Evolutionary conservation across 2,113 vertebrate species (phyloP).

Genomic region (Hepsetus odoe): DNA sequence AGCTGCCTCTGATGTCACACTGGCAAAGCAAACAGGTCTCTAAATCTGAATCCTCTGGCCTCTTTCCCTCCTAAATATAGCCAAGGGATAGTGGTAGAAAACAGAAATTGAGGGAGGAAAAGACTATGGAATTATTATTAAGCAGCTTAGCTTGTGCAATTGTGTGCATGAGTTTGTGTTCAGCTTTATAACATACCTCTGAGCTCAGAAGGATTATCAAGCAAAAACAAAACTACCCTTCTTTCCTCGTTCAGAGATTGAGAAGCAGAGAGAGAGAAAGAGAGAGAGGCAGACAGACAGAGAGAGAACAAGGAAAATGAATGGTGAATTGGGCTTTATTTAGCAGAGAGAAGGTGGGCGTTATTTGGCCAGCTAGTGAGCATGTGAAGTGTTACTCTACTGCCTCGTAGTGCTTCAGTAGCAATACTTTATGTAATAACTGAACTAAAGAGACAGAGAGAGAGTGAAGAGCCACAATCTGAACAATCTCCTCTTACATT

Average conservation of each 20-base stretch:
- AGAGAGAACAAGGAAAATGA: background rate
- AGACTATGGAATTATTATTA: conserved; percentile 63
- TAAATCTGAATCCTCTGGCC: conserved; percentile 10
- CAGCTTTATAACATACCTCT: conserved; percentile 62
- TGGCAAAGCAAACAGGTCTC: background rate
- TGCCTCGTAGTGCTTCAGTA: conserved; percentile 26
- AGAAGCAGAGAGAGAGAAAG: background rate
- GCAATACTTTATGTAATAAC: conserved; percentile 12
- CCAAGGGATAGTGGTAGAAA: background rate
- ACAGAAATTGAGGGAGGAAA: conserved; percentile 51
- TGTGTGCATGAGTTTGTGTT: conserved; percentile 27
- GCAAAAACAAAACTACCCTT: conserved; percentile 51
- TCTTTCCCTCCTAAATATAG: conserved; percentile 25
- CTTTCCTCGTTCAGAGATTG: conserved; percentile 16
- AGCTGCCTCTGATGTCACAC: background rate
- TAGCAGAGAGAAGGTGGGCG: conserved; percentile 2
- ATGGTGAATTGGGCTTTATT: conserved; percentile 37
- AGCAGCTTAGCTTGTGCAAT: conserved; percentile 66
- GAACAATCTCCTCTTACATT: conserved; percentile 16
- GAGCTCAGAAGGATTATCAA: conserved; percentile 57
- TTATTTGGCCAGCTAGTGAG: conserved; percentile 46
- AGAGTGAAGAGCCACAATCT: background rate
- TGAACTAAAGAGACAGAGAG: conserved; percentile 11
- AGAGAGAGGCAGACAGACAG: conserved; percentile 6
- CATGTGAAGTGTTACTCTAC: conserved; percentile 20